phyloP scores from a whole-genome alignment of 2,797 vertebrate species.

The Glossophaga mutica region DNA sequence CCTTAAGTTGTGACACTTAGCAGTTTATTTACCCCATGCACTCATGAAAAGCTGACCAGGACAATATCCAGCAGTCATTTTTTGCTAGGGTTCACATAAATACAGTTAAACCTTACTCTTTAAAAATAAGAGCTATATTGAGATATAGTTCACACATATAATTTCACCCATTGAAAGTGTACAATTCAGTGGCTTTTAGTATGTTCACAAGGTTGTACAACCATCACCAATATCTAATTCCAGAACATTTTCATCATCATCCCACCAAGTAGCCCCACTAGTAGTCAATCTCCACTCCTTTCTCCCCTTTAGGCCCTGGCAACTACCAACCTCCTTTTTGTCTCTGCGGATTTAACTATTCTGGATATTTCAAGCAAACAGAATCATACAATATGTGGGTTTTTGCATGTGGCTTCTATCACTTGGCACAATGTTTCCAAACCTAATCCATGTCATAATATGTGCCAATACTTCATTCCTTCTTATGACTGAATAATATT shows the following conservation, averaged over 20 bases:
- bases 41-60: neutral
- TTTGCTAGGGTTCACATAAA: neutral
- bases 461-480: neutral
- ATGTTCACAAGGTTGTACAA: neutral
- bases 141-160: conserved; percentile 4
- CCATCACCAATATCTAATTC: neutral
- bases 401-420: conserved; percentile 24
- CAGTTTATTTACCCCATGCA: neutral
- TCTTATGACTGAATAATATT: neutral
- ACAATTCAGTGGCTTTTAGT: neutral
- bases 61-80: neutral
- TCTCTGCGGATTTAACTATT: neutral
- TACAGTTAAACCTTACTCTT: neutral
- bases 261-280: neutral
- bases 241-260: neutral
- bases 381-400: neutral
- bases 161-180: neutral
- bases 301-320: neutral
- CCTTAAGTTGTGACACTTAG: neutral
- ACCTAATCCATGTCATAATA: neutral
- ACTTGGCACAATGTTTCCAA: neutral
- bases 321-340: neutral
- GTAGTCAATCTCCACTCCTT: neutral
- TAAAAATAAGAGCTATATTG: neutral
- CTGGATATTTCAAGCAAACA: neutral